Percentiles rank a stretch among this genome's conserved stretches.
Evolutionary conservation across 2,797 vertebrate species (phyloP).

Genomic region (Hafferia zeledoni): DNA sequence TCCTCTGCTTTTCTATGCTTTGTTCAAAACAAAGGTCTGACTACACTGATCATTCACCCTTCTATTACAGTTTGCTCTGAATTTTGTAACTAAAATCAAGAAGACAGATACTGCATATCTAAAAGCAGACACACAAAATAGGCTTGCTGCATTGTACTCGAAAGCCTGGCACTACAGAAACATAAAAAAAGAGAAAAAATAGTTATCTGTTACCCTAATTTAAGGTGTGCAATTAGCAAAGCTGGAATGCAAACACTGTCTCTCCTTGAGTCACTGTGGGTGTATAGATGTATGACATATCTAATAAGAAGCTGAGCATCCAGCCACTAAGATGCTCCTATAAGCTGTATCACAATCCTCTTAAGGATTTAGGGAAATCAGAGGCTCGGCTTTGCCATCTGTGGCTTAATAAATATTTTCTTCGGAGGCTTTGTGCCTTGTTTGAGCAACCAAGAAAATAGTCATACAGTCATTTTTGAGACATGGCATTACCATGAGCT

Average conservation of each 20-base stretch:
- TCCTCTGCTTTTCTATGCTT: background rate
- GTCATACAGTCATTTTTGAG: background rate
- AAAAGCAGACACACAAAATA: background rate
- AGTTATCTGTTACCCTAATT: conserved; percentile 14
- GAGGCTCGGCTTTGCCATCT: conserved; percentile 68
- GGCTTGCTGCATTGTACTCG: background rate
- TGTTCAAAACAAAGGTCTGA: background rate
- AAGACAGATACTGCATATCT: background rate
- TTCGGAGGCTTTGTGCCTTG: conserved; percentile 45
- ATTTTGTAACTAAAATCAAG: background rate
- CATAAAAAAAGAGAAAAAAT: background rate
- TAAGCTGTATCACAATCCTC: conserved; percentile 70
- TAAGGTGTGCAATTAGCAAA: conserved; percentile 49
- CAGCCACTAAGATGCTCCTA: conserved; percentile 65
- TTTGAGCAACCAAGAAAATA: conserved; percentile 53
- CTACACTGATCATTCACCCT: background rate
- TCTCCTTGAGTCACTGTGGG: conserved; percentile 3
- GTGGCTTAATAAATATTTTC: conserved; percentile 72
- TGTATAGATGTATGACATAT: conserved; percentile 50
- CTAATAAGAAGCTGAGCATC: conserved; percentile 64
- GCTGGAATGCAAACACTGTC: conserved; percentile 21
- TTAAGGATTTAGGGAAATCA: conserved; percentile 75
- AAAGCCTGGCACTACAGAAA: background rate
- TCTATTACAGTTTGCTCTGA: background rate
- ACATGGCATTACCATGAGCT: background rate